Evolutionary conservation across 2,113 vertebrate species (phyloP).

Genomic region (Talpa occidentalis): DNA sequence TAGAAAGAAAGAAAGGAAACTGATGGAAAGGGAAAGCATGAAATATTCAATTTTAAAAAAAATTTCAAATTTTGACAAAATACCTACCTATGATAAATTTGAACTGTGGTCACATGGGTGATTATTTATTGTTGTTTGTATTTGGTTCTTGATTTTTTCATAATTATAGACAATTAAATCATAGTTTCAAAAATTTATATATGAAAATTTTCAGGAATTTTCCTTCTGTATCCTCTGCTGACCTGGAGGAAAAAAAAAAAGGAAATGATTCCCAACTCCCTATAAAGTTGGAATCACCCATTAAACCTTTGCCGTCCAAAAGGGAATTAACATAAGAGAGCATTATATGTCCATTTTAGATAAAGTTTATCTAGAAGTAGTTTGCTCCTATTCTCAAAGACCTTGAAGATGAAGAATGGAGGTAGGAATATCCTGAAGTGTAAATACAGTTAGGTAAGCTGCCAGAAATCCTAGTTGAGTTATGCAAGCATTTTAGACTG

Average conservation of each 20-base stretch:
- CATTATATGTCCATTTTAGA: not conserved
- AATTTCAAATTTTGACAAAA: not conserved
- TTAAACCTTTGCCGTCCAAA: not conserved
- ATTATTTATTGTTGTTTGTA: not conserved
- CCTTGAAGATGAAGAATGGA: not conserved
- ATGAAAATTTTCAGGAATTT: not conserved
- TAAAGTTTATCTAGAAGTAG: not conserved
- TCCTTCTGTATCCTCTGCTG: not conserved
- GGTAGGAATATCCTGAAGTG: not conserved
- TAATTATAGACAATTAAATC: not conserved
- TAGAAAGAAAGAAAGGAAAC: not conserved
- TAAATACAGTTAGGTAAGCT: not conserved
- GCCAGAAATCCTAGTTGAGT: not conserved
- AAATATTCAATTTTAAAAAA: not conserved
- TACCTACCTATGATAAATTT: not conserved
- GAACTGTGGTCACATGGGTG: not conserved
- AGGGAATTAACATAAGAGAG: not conserved
- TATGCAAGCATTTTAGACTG: conserved; percentile 7
- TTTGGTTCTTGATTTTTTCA: not conserved
- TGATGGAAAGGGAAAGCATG: not conserved
- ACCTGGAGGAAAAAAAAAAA: not conserved
- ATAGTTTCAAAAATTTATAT: not conserved
- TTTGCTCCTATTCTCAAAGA: not conserved
- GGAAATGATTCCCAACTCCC: not conserved
- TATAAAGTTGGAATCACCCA: not conserved